Evolutionary conservation across 2,888 invertebrate genomes (phyloP).

Genomic region (Nasonia oneida): DNA sequence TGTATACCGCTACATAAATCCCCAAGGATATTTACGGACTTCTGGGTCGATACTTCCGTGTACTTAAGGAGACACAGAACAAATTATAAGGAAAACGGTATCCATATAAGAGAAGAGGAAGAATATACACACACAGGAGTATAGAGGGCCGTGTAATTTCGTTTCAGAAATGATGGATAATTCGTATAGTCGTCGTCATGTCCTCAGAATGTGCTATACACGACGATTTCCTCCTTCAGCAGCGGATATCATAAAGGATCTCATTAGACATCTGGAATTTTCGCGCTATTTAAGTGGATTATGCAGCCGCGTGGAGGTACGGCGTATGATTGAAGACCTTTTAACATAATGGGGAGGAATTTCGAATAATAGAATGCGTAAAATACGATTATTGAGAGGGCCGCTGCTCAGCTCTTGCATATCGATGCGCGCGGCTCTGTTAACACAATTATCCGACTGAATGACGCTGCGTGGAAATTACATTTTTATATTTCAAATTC

Average conservation of each 20-base stretch:
- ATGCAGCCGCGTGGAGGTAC: not conserved
- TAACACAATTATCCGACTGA: not conserved
- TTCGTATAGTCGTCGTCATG: not conserved
- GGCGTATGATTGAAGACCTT: slow-evolving; percentile 15
- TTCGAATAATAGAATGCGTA: not conserved
- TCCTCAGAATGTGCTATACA: not conserved
- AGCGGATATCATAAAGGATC: not conserved
- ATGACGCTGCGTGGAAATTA: not conserved
- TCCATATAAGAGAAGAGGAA: not conserved
- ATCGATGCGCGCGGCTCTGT: not conserved
- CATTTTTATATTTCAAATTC: not conserved
- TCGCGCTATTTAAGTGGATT: slow-evolving; percentile 15
- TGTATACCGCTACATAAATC: not conserved
- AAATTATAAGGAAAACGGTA: not conserved
- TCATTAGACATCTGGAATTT: slow-evolving; percentile 29
- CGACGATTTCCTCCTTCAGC: not conserved
- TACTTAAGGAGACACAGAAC: not conserved
- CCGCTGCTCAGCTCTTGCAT: not conserved
- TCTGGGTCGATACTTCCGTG: not conserved
- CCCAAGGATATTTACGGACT: not conserved
- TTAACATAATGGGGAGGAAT: slow-evolving; percentile 4
- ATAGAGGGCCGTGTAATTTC: not conserved
- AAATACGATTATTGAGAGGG: not conserved
- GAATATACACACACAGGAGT: not conserved
- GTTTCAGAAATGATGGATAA: slow-evolving; percentile 18